Evolutionary conservation across 2,113 vertebrate species (phyloP).

Genomic region (Oncorhynchus mykiss): DNA sequence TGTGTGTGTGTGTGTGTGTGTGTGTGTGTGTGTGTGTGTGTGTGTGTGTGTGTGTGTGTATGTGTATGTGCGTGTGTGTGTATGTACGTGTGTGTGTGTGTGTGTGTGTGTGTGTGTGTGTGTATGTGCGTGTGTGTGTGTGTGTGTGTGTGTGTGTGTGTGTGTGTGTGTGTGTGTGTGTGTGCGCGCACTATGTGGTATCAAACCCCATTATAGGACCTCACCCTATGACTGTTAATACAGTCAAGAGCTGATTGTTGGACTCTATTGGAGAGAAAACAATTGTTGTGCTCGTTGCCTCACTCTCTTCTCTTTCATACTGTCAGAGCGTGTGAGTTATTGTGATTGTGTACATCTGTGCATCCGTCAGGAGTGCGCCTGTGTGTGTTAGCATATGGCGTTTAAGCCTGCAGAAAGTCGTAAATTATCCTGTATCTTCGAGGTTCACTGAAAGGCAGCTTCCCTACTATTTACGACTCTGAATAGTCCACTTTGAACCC

Average conservation of each 20-base stretch:
- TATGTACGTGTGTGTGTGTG: not conserved
- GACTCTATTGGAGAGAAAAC: not conserved
- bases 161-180: not conserved
- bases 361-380: too few species aligned
- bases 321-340: not conserved
- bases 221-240: constrained; percentile 13
- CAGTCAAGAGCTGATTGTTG: constrained; percentile 10
- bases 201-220: constrained; percentile 19
- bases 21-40: not conserved
- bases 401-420: not conserved
- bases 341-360: not conserved
- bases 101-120: not conserved
- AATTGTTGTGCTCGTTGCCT: not conserved
- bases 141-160: not conserved
- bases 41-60: not conserved
- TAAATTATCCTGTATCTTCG: not conserved
- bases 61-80: not conserved
- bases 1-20: not conserved
- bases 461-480: constrained; percentile 6
- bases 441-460: not conserved
- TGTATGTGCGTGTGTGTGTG: not conserved
- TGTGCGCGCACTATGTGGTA: not conserved
- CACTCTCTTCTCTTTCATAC: not conserved
- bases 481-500: constrained; percentile 9
- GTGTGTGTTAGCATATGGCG: not conserved